Conservation (phyloP, 2,113 vertebrate genomes). For the Vulpes lagopus region DNA sequence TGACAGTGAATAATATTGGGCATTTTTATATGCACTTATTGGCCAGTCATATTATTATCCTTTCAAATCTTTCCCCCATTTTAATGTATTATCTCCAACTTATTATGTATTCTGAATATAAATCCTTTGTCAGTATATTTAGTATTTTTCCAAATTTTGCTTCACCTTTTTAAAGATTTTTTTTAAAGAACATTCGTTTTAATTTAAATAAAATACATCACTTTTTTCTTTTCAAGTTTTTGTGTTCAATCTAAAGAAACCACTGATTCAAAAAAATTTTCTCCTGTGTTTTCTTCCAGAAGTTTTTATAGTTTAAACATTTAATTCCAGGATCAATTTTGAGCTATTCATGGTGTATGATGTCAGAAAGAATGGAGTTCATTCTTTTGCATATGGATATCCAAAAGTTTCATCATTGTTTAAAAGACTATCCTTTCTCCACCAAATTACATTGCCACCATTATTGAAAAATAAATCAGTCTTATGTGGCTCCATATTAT, state of each 20-base stretch:
- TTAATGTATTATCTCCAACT: not conserved
- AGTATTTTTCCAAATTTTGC: not conserved
- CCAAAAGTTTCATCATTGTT: not conserved
- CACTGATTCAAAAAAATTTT: not conserved
- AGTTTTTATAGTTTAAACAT: not conserved
- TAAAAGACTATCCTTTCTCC: conserved; percentile 6
- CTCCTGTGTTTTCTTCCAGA: not conserved
- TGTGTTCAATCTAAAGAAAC: not conserved
- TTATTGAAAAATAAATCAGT: not conserved
- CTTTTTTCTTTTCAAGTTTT: conserved; percentile 18
- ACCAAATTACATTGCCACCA: not conserved
- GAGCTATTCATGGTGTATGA: not conserved
- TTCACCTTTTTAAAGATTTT: not conserved
- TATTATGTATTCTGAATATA: not conserved
- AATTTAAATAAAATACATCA: not conserved
- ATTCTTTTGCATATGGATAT: not conserved
- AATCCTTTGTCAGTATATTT: not conserved
- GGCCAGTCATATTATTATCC: conserved; percentile 3
- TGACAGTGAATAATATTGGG: not conserved
- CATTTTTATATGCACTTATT: not conserved
- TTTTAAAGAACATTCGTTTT: not conserved
- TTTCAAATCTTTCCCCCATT: not conserved
- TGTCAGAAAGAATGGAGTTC: not conserved
- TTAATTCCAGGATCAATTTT: not conserved
- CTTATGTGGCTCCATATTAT: not conserved